These are phyloP conservation scores for Liasis olivaceus DNA, from an alignment of 2,797 vertebrate species.

Conservation along the genomic window DNA sequence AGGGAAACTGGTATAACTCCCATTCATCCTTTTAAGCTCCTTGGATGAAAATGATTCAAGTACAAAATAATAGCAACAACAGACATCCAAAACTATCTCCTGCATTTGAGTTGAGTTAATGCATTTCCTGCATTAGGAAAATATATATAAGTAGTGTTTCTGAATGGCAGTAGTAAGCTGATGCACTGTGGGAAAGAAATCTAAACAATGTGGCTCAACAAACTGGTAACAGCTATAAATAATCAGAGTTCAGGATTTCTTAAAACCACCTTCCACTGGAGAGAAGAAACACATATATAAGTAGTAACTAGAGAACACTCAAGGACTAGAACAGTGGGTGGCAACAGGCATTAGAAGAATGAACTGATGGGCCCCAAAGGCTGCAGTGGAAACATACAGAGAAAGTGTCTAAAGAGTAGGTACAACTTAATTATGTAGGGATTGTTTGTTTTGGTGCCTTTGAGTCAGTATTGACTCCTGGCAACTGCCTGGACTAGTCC, in stretches of 20 bases:
- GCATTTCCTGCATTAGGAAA: background rate
- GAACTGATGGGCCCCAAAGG: background rate
- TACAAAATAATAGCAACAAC: background rate
- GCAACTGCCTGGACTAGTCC: background rate
- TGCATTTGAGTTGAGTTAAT: background rate
- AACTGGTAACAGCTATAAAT: background rate
- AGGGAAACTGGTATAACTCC: background rate
- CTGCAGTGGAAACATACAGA: background rate
- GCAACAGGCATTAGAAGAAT: background rate
- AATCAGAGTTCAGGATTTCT: background rate
- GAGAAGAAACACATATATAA: background rate
- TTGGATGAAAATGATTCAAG: background rate
- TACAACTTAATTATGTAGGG: background rate
- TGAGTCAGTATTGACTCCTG: background rate
- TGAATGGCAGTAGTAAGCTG: background rate
- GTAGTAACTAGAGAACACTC: background rate
- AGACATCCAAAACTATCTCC: background rate
- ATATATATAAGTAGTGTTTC: background rate
- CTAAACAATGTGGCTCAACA: background rate
- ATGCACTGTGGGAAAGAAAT: background rate
- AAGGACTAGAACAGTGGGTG: background rate
- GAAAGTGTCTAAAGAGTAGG: background rate
- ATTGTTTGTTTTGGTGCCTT: background rate
- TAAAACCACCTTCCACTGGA: background rate
- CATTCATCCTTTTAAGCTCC: background rate